phyloP scores from a whole-genome alignment of 2,888 invertebrate species.

The Eilema caniola region DNA sequence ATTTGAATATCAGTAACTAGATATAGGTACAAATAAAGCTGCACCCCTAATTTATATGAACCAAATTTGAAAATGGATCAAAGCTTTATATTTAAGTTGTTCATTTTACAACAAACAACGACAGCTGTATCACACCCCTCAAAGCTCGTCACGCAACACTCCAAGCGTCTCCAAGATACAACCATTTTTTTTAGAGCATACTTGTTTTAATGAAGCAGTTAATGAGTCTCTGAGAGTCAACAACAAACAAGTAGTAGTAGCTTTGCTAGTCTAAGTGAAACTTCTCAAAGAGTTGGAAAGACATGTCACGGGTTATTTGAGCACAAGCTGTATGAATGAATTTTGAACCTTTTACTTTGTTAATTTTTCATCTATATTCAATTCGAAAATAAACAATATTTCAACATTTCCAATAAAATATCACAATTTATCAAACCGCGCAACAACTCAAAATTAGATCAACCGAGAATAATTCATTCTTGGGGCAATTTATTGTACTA shows the following conservation, averaged over 20 bases:
- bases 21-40: not conserved
- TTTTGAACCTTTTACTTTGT: too few relatives aligned
- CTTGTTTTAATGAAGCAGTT: conserved; percentile 81
- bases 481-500: conserved; percentile 9
- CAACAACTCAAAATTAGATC: conserved; percentile 13
- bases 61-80: not conserved
- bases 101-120: not conserved
- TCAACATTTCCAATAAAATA: not conserved
- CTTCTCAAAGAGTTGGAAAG: conserved; percentile 41
- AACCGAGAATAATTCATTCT: not conserved
- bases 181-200: conserved; percentile 62
- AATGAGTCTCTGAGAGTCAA: conserved; percentile 74
- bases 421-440: not conserved
- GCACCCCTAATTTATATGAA: not conserved
- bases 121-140: conserved; percentile 7
- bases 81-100: not conserved
- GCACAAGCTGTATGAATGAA: not conserved
- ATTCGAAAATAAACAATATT: not conserved
- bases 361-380: too few relatives aligned
- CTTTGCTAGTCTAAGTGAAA: conserved; percentile 46
- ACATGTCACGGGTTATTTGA: conserved; percentile 41
- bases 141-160: conserved; percentile 31
- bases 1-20: not conserved
- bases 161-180: conserved; percentile 50
- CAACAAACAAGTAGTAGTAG: conserved; percentile 70